Conservation (phyloP, 2,888 invertebrate species). For the Philopedon plagiatum region DNA sequence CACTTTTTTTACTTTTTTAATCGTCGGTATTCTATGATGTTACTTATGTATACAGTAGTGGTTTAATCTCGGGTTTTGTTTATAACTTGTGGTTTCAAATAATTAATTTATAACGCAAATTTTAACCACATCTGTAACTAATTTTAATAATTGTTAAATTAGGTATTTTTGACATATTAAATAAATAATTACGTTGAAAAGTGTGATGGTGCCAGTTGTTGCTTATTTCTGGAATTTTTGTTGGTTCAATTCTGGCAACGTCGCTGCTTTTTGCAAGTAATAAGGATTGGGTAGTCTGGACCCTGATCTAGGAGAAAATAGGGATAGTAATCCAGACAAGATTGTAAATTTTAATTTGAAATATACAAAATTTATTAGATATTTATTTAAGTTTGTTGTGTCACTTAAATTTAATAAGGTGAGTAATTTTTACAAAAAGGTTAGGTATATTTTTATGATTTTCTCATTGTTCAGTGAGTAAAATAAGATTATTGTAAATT, state of each 20-base stretch:
- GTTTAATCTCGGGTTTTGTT: too few species aligned
- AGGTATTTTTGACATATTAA: too few species aligned
- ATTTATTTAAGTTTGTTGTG: neutral
- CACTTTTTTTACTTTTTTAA: too few species aligned
- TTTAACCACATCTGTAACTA: neutral
- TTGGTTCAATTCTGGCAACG: slow-evolving; percentile 17
- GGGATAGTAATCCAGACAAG: neutral
- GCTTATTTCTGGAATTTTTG: slow-evolving; percentile 3
- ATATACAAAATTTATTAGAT: neutral
- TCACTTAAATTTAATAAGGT: too few species aligned
- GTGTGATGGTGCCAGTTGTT: neutral
- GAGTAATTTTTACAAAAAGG: too few species aligned
- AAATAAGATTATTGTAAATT: too few species aligned
- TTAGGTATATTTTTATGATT: too few species aligned
- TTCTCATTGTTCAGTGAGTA: too few species aligned
- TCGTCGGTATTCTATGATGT: too few species aligned
- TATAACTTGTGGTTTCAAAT: neutral
- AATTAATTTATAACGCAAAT: neutral
- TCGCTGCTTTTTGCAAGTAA: slow-evolving; percentile 24
- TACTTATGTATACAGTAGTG: too few species aligned
- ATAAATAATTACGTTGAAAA: too few species aligned
- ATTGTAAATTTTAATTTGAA: neutral
- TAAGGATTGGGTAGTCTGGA: slow-evolving; percentile 26
- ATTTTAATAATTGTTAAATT: neutral
- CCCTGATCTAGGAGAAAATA: slow-evolving; percentile 23